Evolutionary conservation across 2,113 vertebrate genomes (phyloP).

Genomic region (Perognathus longimembris): DNA sequence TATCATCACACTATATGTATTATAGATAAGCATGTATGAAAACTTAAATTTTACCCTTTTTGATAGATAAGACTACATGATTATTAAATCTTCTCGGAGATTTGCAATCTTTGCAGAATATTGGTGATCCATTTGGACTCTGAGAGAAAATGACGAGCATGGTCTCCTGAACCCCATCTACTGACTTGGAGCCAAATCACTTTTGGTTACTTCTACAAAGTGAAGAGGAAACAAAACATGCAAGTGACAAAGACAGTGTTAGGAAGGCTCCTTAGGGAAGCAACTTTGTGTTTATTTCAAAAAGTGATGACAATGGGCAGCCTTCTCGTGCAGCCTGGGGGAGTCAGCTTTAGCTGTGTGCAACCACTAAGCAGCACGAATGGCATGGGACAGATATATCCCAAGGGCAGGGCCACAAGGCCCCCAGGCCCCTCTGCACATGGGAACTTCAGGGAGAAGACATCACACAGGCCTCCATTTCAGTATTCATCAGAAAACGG

Average conservation of each 20-base stretch:
- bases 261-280: background rate
- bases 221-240: background rate
- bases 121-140: background rate
- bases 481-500: conserved; percentile 54
- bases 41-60: background rate
- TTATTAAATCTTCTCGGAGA: background rate
- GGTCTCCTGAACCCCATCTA: too few species aligned
- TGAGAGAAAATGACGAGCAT: background rate
- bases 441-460: fast-evolving
- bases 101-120: background rate
- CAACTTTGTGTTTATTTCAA: background rate
- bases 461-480: background rate
- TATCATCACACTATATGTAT: background rate
- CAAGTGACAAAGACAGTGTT: background rate
- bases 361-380: background rate
- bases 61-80: background rate
- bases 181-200: too few species aligned
- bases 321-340: background rate
- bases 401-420: background rate
- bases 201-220: too few species aligned
- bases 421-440: fast-evolving
- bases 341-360: fast-evolving
- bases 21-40: background rate
- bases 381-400: too few species aligned
- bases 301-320: background rate